Percentiles rank a stretch among this genome's conserved stretches.
Conservation (phyloP, 1,140 invertebrate species). For the Harlomillsia oculata region DNA sequence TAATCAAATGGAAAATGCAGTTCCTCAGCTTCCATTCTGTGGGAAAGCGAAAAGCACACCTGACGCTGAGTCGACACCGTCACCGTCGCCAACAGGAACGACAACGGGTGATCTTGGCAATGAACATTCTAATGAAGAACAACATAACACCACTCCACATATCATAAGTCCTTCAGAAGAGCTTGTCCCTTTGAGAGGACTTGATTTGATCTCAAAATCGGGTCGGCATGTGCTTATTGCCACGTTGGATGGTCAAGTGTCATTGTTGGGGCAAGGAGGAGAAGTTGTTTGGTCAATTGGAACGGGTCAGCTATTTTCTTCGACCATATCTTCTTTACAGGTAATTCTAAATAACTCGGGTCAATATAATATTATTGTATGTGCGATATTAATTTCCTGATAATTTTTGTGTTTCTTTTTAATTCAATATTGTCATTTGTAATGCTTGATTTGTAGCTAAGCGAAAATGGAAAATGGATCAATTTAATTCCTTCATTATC, state of each 20-base stretch:
- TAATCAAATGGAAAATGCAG: not conserved
- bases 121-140: not conserved
- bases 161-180: not conserved
- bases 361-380: not conserved
- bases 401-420: not conserved
- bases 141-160: not conserved
- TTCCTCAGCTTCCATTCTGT: not conserved
- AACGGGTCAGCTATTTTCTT: constrained; percentile 32
- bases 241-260: constrained; percentile 31
- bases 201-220: no score
- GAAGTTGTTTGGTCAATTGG: constrained; percentile 25
- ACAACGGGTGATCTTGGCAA: not conserved
- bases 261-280: constrained; percentile 21
- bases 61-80: no score
- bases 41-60: no score
- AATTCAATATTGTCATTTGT: not conserved
- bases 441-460: constrained; percentile 50
- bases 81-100: no score
- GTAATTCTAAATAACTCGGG: constrained; percentile 3
- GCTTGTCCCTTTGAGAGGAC: not conserved
- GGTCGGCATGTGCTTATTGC: constrained; percentile 23
- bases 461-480: constrained; percentile 72
- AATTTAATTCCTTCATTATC: constrained; percentile 81
- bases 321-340: constrained; percentile 32
- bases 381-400: not conserved